phyloP scores from a whole-genome alignment of 2,113 vertebrate genomes.

The Uria aalge region DNA sequence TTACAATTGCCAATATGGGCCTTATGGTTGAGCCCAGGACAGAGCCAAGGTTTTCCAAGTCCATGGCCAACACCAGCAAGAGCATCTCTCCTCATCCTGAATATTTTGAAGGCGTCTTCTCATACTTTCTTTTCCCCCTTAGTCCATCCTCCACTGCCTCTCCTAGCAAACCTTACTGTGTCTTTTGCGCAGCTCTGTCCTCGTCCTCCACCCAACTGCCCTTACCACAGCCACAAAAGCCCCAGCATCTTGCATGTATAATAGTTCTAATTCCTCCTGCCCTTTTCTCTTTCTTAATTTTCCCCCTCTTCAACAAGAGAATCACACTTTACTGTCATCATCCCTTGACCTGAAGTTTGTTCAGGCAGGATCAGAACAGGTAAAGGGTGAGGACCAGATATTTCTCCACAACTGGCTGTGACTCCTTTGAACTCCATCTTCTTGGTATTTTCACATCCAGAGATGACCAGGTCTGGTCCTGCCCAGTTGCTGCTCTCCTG shows the following conservation, averaged over 20 bases:
- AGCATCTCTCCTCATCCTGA: background rate
- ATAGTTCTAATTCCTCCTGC: background rate
- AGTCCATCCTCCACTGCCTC: background rate
- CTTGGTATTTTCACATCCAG: background rate
- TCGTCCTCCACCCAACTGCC: background rate
- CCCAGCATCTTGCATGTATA: background rate
- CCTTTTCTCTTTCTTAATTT: background rate
- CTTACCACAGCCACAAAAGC: background rate
- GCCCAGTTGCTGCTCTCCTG: background rate
- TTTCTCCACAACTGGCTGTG: background rate
- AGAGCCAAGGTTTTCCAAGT: background rate
- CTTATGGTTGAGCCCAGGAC: background rate
- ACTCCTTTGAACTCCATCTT: background rate
- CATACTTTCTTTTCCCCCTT: background rate
- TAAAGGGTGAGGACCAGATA: background rate
- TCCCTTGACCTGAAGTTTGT: background rate
- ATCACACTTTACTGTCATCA: background rate
- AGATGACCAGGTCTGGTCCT: background rate
- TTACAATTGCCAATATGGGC: background rate
- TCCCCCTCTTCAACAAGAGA: background rate
- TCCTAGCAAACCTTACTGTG: background rate
- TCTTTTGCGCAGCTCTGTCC: background rate
- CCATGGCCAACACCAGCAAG: background rate
- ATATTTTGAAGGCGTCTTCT: background rate
- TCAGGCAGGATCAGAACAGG: background rate